Evolutionary conservation across 2,888 invertebrate species (phyloP).

Genomic region (Amiota minor): DNA sequence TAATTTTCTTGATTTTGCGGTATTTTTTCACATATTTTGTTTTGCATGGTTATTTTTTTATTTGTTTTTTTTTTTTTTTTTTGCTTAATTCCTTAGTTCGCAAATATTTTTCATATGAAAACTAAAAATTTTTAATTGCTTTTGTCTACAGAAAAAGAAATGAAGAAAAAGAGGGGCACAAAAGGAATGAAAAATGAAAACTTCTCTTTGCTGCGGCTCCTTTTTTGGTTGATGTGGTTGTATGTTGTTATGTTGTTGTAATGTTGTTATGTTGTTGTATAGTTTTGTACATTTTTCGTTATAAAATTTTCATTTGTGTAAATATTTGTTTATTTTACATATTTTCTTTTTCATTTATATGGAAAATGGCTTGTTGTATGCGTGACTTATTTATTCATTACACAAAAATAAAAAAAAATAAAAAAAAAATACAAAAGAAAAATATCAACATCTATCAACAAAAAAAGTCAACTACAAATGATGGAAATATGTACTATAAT

Average conservation of each 20-base stretch:
- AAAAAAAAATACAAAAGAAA: background rate
- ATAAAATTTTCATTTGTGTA: constrained; percentile 26
- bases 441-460: background rate
- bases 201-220: background rate
- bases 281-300: constrained; percentile 2
- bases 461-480: no score
- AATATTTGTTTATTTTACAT: constrained; percentile 6
- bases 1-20: background rate
- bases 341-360: constrained; percentile 6
- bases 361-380: background rate
- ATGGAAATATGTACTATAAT: no score
- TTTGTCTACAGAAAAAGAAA: constrained; percentile 6
- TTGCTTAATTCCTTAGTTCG: background rate
- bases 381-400: constrained; percentile 12
- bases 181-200: background rate
- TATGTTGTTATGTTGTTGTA: constrained; percentile 13
- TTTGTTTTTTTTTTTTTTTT: no score
- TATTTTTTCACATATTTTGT: constrained; percentile 1
- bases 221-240: constrained; percentile 15
- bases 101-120: constrained; percentile 13
- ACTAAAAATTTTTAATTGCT: constrained; percentile 23
- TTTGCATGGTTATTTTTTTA: constrained; percentile 7
- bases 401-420: background rate
- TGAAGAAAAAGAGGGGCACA: no score
- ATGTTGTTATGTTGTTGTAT: background rate